Base-by-base conservation (phyloP, 2,888 invertebrate genomes). In the Pomacea canaliculata region DNA sequence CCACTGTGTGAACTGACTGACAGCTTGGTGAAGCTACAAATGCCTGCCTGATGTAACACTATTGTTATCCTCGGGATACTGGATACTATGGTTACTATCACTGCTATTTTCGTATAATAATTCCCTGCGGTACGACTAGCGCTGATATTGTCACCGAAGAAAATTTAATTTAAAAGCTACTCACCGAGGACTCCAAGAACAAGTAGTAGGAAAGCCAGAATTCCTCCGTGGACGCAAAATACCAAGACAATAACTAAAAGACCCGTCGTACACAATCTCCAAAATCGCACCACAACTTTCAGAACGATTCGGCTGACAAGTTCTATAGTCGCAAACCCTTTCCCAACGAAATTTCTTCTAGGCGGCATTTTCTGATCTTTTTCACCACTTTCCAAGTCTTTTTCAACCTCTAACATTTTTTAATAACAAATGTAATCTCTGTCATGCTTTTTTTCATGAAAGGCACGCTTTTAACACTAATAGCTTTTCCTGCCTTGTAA, bases 141-240 rank as follows among this genome's bases (percentile, higher is more conserved):
- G 23, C 0, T 23, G 23, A 23, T 23, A 23, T 23, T 23, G 23
- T 23, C 23, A 23, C 23, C 23, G 23, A 23, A 23, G 23, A 23
- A 23, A 3, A 37, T 37, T 37, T 37, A 37, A 37, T 1, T 37
- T 37, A 37, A 37, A 37, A 37, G 37, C 37, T 68, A 76, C 89
- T 91, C 92, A 95, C 96, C 95, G 91, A 95, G 92, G 68, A 94
- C 91, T 73, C 95, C 94, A 77, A 94, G 92, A 82, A 93, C 92
- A 79, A 96, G 93, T 75, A 96, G 92, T 62, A 93, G 90, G 82
- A 95, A 93, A 27, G 96, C 94, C 82, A 94, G 92, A 77, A 95
- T 88, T 85, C 95, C 94, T 75, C 96, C 96, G 91, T 95, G 95
- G 84, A 95, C 93, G 94, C 95, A 96, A 91, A 95, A 96, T 69